Base-by-base conservation (phyloP, 2,888 invertebrate genomes). In the Schizaphis graminum region DNA sequence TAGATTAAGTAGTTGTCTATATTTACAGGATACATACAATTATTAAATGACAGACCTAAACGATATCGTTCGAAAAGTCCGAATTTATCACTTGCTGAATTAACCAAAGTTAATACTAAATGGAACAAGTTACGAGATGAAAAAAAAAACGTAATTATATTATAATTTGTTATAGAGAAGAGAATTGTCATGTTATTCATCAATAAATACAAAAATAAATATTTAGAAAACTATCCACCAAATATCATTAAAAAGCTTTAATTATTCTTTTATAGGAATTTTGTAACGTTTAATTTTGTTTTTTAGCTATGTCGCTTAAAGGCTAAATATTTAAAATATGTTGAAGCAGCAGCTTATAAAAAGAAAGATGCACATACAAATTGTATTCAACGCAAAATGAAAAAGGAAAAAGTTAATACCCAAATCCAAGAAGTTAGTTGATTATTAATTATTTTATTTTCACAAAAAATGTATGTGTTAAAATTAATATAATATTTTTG, bases 21-120 rank as follows among this genome's bases (percentile, higher is more conserved):
- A 77, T 93, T 95, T 95, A 67, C 96, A 97, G 98, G 98, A 24
- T 98, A 98, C 96, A 97, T 98, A 2, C 96, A 98, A 77, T 99
- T 98, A 96, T 96, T 99, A 95, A 99, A 98, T 96, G 98, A 98
- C 95, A 96, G 98, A 2, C 96, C 99, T 94, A 98, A 99, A 95
- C 97, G 97, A 95, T 96, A 98, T 11, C 96, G 98, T 92, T 97
- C 97, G n/a, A 97, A 98, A 95, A 98, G 98, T 96, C 98, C 99
- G 0, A 97, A 97, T 77, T 96, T 98, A 95, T 97, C 98, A 0
- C 98, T 99, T 96, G 97, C 98, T 56, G 99, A 99, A 96, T 97
- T 99, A 67, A n/a, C n/a, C 21, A 77, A 77, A 35, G 77, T 35
- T 41, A 7, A 21, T 77, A 35, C 77, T 35, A 35, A 77, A 35